phyloP scores from a whole-genome alignment of 2,888 invertebrate species.

The Mesoligia furuncula region DNA sequence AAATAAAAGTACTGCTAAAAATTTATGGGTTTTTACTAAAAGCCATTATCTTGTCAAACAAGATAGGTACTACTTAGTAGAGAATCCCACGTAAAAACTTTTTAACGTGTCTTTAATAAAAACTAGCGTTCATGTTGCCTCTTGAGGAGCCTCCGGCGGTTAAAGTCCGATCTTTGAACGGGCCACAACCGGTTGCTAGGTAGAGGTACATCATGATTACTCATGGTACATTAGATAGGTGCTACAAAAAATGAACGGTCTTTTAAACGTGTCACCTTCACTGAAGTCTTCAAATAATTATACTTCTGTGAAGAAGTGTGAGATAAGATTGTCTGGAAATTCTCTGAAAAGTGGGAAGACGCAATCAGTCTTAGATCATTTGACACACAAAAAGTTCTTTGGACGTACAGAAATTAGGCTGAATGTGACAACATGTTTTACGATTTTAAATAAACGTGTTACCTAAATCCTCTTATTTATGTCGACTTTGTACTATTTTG shows the following conservation, averaged over 20 bases:
- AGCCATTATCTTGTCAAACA: constrained; percentile 17
- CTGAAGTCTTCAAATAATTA: constrained; percentile 22
- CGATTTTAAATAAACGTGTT: constrained; percentile 15
- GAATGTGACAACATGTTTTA: constrained; percentile 10
- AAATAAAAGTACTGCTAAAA: constrained; percentile 3
- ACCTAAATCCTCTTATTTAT: constrained; percentile 15
- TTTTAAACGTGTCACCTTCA: constrained; percentile 30
- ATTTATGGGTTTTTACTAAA: constrained; percentile 4
- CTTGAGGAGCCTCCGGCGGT: constrained; percentile 41
- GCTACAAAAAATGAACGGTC: constrained; percentile 15
- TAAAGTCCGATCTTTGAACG: constrained; percentile 52
- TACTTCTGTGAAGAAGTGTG: not conserved
- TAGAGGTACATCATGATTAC: not conserved
- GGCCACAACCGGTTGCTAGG: constrained; percentile 54
- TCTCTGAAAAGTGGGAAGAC: not conserved
- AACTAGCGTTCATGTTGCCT: constrained; percentile 19
- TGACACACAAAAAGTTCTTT: constrained; percentile 10
- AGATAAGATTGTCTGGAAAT: constrained; percentile 16
- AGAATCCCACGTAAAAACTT: constrained; percentile 4
- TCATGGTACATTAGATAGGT: constrained; percentile 10
- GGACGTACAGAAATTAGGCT: constrained; percentile 10
- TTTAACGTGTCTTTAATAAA: constrained; percentile 17
- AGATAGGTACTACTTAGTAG: constrained; percentile 9
- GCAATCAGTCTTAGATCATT: constrained; percentile 28
- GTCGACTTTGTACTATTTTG: not conserved